phyloP scores from a whole-genome alignment of 35 echinoderm and acorn worm genomes.

The Chiridota heheva region DNA sequence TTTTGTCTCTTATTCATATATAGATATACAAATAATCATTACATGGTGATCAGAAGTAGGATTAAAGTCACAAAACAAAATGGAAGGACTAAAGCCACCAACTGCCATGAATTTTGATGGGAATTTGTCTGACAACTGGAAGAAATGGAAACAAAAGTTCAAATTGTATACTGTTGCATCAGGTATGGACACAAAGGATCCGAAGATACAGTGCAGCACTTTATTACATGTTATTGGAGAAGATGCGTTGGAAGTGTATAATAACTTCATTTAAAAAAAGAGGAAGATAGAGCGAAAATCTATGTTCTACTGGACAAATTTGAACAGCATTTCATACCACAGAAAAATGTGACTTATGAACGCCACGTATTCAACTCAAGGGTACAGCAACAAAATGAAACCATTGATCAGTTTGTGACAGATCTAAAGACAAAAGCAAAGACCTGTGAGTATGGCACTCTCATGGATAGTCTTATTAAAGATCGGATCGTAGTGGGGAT shows the following conservation, averaged over 20 bases:
- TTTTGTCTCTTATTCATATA: too few relatives aligned
- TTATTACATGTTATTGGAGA: constrained; percentile 65
- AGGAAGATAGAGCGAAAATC: not conserved
- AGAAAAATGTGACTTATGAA: constrained; percentile 54
- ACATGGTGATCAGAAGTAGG: constrained; percentile 18
- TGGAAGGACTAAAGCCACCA: constrained; percentile 50
- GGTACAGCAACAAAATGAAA: not conserved
- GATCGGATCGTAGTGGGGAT: constrained; percentile 45
- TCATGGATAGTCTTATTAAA: constrained; percentile 43
- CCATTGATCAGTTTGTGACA: constrained; percentile 42
- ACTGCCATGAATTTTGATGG: not conserved
- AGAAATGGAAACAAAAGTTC: constrained; percentile 49
- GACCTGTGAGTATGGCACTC: constrained; percentile 54
- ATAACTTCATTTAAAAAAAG: constrained; percentile 32
- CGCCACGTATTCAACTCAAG: constrained; percentile 45
- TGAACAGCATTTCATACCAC: constrained; percentile 18
- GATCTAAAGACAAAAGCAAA: constrained; percentile 34
- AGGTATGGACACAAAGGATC: constrained; percentile 11
- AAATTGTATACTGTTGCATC: constrained; percentile 30
- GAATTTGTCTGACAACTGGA: constrained; percentile 33
- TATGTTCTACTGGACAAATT: constrained; percentile 36
- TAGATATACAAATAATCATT: constrained; percentile 1
- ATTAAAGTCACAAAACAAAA: not conserved
- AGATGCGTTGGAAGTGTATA: constrained; percentile 56
- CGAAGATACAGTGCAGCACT: constrained; percentile 36